Conservation (phyloP, 2,888 invertebrate species). For the Heliconius sara region DNA sequence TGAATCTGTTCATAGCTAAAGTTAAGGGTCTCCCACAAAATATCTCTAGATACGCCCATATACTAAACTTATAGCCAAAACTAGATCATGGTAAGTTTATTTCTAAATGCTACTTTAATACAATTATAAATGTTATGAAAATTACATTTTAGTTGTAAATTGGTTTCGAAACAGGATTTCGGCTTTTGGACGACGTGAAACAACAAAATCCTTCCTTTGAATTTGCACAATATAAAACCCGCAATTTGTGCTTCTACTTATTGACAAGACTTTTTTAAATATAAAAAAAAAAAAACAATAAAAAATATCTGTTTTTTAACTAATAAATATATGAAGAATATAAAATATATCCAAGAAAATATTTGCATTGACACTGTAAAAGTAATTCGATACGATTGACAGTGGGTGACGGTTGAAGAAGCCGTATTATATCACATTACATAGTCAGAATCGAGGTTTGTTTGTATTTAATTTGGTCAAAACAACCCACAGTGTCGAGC, state of each 20-base stretch:
- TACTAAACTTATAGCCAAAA: no score
- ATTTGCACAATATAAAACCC: background rate
- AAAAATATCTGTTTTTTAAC: background rate
- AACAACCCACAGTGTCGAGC: background rate
- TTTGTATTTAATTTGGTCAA: constrained; percentile 3
- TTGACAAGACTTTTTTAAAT: no score
- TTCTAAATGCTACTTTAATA: no score
- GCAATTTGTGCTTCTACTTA: background rate
- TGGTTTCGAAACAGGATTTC: background rate
- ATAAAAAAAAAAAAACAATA: background rate
- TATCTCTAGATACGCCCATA: no score
- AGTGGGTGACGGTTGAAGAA: constrained; percentile 9
- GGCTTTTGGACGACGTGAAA: constrained; percentile 6
- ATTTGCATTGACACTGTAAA: constrained; percentile 1
- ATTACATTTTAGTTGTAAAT: no score
- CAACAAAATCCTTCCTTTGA: background rate
- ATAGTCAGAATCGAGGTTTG: constrained; percentile 8
- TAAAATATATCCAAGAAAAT: background rate
- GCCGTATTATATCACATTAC: constrained; percentile 12
- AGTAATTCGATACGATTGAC: constrained; percentile 16
- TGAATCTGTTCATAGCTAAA: no score
- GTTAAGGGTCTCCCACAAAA: no score
- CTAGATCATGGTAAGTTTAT: no score
- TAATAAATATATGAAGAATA: background rate
- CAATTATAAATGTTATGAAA: no score